phyloP scores from a whole-genome alignment of 2,888 invertebrate genomes.

The Orchesella flavescens region DNA sequence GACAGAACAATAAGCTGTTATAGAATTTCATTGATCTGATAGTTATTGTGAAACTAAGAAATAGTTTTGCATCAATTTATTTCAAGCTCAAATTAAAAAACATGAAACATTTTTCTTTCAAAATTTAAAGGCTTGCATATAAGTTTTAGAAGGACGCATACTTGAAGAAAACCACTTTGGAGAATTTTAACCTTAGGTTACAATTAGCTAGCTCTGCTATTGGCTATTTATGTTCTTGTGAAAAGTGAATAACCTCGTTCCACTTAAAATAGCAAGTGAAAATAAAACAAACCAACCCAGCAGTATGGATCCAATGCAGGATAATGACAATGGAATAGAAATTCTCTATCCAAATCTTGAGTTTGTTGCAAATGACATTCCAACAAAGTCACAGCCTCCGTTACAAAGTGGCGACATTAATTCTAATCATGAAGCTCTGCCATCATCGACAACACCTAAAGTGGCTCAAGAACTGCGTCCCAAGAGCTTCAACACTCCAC shows the following conservation, averaged over 20 bases:
- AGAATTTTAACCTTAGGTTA: too few relatives aligned
- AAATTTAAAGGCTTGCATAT: too few relatives aligned
- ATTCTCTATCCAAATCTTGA: conserved; percentile 12
- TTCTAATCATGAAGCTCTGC: conserved; percentile 24
- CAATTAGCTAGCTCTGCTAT: too few relatives aligned
- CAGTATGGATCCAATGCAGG: neutral
- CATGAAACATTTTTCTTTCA: too few relatives aligned
- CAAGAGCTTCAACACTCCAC: neutral
- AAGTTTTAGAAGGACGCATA: too few relatives aligned
- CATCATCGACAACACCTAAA: neutral
- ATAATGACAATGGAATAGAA: neutral
- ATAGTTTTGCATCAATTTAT: too few relatives aligned
- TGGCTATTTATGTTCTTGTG: too few relatives aligned
- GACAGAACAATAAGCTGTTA: too few relatives aligned
- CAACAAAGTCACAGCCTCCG: neutral
- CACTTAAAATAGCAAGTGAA: neutral
- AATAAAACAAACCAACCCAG: neutral
- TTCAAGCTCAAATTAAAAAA: too few relatives aligned
- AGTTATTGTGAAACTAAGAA: too few relatives aligned
- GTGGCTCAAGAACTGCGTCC: neutral
- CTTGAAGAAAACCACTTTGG: too few relatives aligned
- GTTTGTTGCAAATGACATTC: conserved; percentile 6
- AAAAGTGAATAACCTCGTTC: conserved; percentile 28
- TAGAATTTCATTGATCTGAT: too few relatives aligned
- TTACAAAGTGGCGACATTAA: conserved; percentile 31